Conservation (phyloP, 2,888 invertebrate species). For the Beris morrisii region DNA sequence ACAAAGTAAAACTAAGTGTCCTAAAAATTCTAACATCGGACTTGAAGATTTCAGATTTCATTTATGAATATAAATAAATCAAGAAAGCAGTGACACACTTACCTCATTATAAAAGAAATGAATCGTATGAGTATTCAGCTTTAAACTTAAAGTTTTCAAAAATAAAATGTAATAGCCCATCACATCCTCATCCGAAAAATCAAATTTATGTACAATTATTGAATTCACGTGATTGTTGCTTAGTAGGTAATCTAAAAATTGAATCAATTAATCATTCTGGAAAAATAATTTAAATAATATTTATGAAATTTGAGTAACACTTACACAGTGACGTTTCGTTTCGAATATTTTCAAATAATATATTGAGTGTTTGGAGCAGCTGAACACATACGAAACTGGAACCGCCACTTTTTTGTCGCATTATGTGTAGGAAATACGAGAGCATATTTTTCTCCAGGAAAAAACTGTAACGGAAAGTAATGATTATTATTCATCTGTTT, state of each 20-base stretch:
- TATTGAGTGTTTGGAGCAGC: conserved; percentile 95
- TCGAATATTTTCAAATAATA: conserved; percentile 98
- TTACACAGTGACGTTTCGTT: conserved; percentile 99
- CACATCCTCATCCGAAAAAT: conserved; percentile 99
- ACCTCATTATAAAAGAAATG: conserved; percentile 99
- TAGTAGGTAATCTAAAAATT: conserved; percentile 88
- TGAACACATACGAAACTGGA: conserved; percentile 96
- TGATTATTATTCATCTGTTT: too few species aligned
- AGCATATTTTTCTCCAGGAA: conserved; percentile 99
- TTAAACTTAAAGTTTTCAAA: conserved; percentile 95
- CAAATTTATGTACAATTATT: conserved; percentile 99
- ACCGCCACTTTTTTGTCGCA: conserved; percentile 95
- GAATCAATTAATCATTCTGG: conserved; percentile 39
- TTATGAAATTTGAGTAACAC: conserved; percentile 53
- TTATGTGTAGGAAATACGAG: conserved; percentile 94
- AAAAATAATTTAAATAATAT: conserved; percentile 20
- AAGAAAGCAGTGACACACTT: conserved; percentile 58
- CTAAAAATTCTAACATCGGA: too few species aligned
- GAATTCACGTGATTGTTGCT: conserved; percentile 99
- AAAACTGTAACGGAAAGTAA: conserved; percentile 69
- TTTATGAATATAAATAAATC: too few species aligned
- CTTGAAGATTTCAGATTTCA: too few species aligned
- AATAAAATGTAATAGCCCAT: conserved; percentile 99
- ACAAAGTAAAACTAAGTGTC: too few species aligned
- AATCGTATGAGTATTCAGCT: conserved; percentile 96